Base-by-base conservation (phyloP, 1,140 invertebrate species). In the Drosophila tani region DNA sequence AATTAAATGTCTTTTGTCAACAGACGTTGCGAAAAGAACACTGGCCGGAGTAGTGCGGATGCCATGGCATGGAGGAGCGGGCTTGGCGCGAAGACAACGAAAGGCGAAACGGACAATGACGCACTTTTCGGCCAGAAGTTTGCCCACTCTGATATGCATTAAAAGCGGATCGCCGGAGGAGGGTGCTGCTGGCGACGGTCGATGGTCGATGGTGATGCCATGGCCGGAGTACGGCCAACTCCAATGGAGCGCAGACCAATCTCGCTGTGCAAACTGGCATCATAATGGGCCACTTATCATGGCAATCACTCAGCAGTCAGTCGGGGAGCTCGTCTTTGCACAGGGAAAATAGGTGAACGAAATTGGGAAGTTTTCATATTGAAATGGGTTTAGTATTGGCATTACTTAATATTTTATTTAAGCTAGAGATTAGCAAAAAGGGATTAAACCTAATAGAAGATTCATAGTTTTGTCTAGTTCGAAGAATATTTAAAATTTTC, bases 241-340 rank as follows among this genome's bases (percentile, higher is more conserved):
- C 80, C 81, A 82, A 82, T 82, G 81, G 80, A 75, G 80, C 80
- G 69, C 75, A 82, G 55, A 82, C 69, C 75, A 83, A 83, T 83
- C 81, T 79, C 81, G 56, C 76, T 83, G 81, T 83, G 81, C 81
- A 83, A 88, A 88, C 84, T 88, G 84, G 74, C 85, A 88, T 90
- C 85, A 88, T 88, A 88, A 88, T 90, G 85, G 85, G 85, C 85
- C 85, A 88, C 85, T 88, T 88, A 88, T 90, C 85, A 88, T 88
- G 85, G 85, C 85, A 88, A 88, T 88, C 85, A 88, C 85, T 88
- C 85, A 88, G 81, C 75, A 80, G 76, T 70, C 76, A 87, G 83
- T 81, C 59, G 60, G 35, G 56, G 57, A 68, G 75, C 58, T 45
- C 40, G 68, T 49, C 66, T 40, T n/a, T n/a, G 41, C 67, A 70